phyloP scores from a whole-genome alignment of 1,140 invertebrate genomes.

The Temnothorax nylanderi region DNA sequence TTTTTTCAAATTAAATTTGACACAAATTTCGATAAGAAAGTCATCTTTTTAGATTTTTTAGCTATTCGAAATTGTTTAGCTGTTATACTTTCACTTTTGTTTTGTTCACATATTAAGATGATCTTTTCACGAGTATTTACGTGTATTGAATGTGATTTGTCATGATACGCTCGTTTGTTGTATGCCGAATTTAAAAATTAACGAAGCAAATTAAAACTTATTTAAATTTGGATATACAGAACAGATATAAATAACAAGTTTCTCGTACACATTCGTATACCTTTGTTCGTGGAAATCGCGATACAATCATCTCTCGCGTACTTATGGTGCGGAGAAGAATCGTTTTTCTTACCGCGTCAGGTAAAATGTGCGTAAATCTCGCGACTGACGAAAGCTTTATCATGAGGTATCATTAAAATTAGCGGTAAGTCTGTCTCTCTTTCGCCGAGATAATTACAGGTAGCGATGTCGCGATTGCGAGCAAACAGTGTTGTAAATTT shows the following conservation, averaged over 20 bases:
- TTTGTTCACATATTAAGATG: not conserved
- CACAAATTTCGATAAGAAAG: not conserved
- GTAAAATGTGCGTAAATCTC: constrained; percentile 60
- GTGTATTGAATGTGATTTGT: not conserved
- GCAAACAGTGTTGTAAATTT: constrained; percentile 64
- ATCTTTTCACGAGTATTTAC: not conserved
- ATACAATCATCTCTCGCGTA: not conserved
- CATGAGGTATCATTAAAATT: constrained; percentile 65
- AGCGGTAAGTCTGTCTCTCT: constrained; percentile 10
- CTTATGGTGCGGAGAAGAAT: not conserved
- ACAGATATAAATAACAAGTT: constrained; percentile 20
- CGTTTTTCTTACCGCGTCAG: constrained; percentile 54
- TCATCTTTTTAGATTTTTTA: not conserved
- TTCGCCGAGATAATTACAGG: constrained; percentile 51
- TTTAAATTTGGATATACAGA: not conserved
- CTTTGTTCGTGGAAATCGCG: not conserved
- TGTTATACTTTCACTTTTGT: not conserved
- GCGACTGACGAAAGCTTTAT: constrained; percentile 39
- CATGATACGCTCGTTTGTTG: no score
- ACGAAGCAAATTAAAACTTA: not conserved
- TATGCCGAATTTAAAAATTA: not conserved
- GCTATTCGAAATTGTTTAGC: not conserved
- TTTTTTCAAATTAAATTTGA: not conserved
- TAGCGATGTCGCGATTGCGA: constrained; percentile 44
- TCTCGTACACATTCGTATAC: not conserved